These are phyloP conservation scores for Glomeris maerens DNA, from an alignment of 1,140 invertebrate species.

Conservation along the genomic window DNA sequence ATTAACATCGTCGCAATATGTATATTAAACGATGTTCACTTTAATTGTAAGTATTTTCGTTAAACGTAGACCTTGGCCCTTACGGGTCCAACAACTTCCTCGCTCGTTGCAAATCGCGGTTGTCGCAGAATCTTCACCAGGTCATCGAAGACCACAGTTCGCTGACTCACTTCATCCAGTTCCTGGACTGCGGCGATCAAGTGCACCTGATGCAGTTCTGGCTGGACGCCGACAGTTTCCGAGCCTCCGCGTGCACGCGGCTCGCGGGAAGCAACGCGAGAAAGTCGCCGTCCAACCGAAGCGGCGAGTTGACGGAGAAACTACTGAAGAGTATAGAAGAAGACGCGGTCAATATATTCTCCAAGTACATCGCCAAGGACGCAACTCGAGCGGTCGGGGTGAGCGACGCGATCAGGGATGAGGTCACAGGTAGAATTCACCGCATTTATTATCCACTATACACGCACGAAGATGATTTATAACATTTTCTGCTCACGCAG, in stretches of 20 bases:
- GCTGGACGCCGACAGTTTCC: constrained; percentile 54
- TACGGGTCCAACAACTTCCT: too few relatives aligned
- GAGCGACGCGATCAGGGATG: constrained; percentile 31
- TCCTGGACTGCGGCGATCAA: constrained; percentile 44
- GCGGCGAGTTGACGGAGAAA: neutral
- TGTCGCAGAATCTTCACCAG: constrained; percentile 47
- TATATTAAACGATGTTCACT: too few relatives aligned
- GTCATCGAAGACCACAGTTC: constrained; percentile 51
- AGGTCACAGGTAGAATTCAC: constrained; percentile 18
- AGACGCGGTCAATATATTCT: constrained; percentile 39
- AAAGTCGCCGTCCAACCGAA: constrained; percentile 1
- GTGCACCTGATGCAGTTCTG: constrained; percentile 49
- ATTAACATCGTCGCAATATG: too few relatives aligned
- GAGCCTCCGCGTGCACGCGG: constrained; percentile 20
- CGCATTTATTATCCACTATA: too few relatives aligned
- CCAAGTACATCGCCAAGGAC: constrained; percentile 38
- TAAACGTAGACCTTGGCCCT: too few relatives aligned
- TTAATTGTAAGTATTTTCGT: too few relatives aligned
- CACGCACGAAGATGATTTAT: too few relatives aligned
- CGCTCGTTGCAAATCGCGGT: constrained; percentile 30
- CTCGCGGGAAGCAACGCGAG: constrained; percentile 23
- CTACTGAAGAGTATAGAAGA: constrained; percentile 25
- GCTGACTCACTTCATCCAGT: constrained; percentile 56
- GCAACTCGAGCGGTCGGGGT: constrained; percentile 32
- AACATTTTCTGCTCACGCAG: constrained; percentile 18